phyloP scores from a whole-genome alignment of 2,888 invertebrate species.

The Apotomis betuletana region DNA sequence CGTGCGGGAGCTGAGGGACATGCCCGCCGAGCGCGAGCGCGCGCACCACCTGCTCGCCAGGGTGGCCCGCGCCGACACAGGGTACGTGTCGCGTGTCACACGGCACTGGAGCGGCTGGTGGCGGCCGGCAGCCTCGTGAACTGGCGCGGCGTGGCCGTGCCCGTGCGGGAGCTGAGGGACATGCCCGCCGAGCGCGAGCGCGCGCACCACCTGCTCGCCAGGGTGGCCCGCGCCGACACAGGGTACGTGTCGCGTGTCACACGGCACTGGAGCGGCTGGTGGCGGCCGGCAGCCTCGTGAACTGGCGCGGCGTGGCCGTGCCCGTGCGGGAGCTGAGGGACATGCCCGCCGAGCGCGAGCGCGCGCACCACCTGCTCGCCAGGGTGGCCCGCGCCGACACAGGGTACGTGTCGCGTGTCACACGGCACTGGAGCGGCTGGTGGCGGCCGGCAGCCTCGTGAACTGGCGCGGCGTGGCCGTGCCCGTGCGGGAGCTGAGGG shows the following conservation, averaged over 20 bases:
- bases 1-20: not conserved
- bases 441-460: slow-evolving; percentile 76
- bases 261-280: slow-evolving; percentile 74
- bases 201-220: slow-evolving; percentile 66
- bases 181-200: slow-evolving; percentile 50
- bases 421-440: slow-evolving; percentile 73
- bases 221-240: slow-evolving; percentile 55
- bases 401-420: too few relatives aligned
- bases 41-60: not conserved
- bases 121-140: slow-evolving; percentile 64
- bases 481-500: too few relatives aligned
- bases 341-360: too few relatives aligned
- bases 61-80: not conserved
- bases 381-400: too few relatives aligned
- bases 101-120: slow-evolving; percentile 62
- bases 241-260: slow-evolving; percentile 39
- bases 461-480: slow-evolving; percentile 65
- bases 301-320: slow-evolving; percentile 63
- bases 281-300: slow-evolving; percentile 77
- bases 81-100: too few relatives aligned
- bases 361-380: too few relatives aligned
- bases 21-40: not conserved
- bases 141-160: slow-evolving; percentile 73
- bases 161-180: slow-evolving; percentile 58
- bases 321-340: too few relatives aligned